Evolutionary conservation across 2,113 vertebrate genomes (phyloP), one percentile per base, ranked within the genome.

Genomic region (Prunella fulvescens): DNA sequence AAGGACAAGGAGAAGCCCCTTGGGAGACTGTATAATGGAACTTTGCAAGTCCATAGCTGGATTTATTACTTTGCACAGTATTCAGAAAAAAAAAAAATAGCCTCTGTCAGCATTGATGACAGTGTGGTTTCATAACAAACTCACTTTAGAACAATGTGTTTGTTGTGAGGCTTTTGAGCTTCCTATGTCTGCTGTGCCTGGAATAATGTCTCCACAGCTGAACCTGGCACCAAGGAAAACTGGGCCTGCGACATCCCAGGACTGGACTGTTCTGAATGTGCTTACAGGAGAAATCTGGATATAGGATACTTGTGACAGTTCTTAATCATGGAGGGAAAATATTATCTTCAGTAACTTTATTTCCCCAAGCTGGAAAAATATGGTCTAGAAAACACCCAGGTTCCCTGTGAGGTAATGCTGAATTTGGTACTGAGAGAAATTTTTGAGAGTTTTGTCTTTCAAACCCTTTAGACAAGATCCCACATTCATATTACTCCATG

Each of bases 1-100:
- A 94, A 95, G 84, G 95, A 95, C 93, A 95, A 87, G 88, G 60
- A 96, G 88, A 96, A 95, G 79, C 64, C 94, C 96, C 89, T 67
- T 92, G 94, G 92, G 88, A 93, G 77, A 96, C 80, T 91, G 23
- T 77, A 65, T 94, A 92, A 96, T 94, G 44, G 88, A 96, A 86
- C 78, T 89, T 88, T 81, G 88, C 66, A 91, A 96, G 87, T 67
- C 90, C 61, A 35, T 53, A 65, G 90, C 67, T 73, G 70, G 81
- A 96, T 88, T 97, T 86, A 86, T 95, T 93, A 85, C 90, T 96
- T 92, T 73, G 81, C 72, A 91, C 53, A 60, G 44, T 54, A 58
- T 93, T 95, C 86, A 92, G 72, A 44, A 89, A 85, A 77, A 91
- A 93, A 92, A 24, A 26, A 35, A 65, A 92, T 31, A 64, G 48